These are phyloP conservation scores for Palythoa grandiflora DNA, from an alignment of 92 coral and sea anemone species.

Conservation along the genomic window DNA sequence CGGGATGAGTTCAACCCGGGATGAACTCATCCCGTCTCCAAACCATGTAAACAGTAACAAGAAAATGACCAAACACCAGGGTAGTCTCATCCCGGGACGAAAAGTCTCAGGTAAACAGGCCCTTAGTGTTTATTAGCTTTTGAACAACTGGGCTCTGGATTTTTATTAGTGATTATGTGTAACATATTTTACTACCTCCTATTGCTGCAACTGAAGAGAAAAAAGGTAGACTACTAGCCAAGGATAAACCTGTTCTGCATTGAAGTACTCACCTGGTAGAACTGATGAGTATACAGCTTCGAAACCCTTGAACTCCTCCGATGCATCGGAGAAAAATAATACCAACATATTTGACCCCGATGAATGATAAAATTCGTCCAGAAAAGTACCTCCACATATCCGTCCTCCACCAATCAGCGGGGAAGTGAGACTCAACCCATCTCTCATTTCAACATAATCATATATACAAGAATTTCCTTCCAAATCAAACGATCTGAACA, in stretches of 20 bases:
- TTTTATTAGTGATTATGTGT: too few relatives aligned
- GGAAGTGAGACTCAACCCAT: slow-evolving; percentile 43
- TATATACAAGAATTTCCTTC: slow-evolving; percentile 59
- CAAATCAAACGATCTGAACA: slow-evolving; percentile 8
- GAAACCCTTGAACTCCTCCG: slow-evolving; percentile 54
- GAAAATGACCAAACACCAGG: too few relatives aligned
- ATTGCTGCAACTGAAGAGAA: too few relatives aligned
- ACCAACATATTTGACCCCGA: slow-evolving; percentile 55
- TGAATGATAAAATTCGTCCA: slow-evolving; percentile 36
- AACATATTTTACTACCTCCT: too few relatives aligned
- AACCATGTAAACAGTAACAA: too few relatives aligned
- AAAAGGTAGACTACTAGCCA: too few relatives aligned
- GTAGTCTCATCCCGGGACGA: too few relatives aligned
- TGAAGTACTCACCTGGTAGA: slow-evolving; percentile 57
- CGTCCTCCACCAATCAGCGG: slow-evolving; percentile 35
- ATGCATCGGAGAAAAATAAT: slow-evolving; percentile 53
- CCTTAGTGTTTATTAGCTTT: too few relatives aligned
- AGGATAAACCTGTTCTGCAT: not conserved
- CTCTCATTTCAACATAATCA: slow-evolving; percentile 64
- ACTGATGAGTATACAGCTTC: slow-evolving; percentile 54
- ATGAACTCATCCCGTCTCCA: too few relatives aligned
- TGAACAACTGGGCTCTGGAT: too few relatives aligned
- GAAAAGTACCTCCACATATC: slow-evolving; percentile 31
- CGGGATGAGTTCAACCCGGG: too few relatives aligned
- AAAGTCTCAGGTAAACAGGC: too few relatives aligned